phyloP scores from a whole-genome alignment of 2,888 invertebrate genomes.

The Pristionchus entomophagus region DNA sequence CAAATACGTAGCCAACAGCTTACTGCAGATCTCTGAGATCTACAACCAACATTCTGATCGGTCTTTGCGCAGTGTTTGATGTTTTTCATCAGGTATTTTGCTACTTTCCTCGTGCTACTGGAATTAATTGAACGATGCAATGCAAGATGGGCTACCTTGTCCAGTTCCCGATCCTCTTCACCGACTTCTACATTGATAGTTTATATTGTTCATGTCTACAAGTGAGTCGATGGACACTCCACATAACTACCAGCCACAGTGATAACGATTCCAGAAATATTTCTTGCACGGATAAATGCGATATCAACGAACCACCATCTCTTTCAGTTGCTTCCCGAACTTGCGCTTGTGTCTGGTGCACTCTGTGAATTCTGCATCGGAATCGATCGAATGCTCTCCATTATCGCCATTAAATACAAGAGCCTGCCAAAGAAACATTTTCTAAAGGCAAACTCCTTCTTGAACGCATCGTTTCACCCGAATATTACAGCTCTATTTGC shows the following conservation, averaged over 20 bases:
- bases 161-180: too few species aligned
- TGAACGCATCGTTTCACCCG: too few species aligned
- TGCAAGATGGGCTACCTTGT: neutral
- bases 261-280: neutral
- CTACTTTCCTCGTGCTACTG: too few species aligned
- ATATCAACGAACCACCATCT: too few species aligned
- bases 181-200: neutral
- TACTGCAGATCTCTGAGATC: neutral
- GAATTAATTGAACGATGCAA: too few species aligned
- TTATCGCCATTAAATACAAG: neutral
- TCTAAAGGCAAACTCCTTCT: neutral
- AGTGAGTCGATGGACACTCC: too few species aligned
- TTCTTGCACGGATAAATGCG: too few species aligned
- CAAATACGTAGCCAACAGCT: neutral
- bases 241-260: neutral
- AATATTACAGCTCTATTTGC: neutral
- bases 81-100: neutral
- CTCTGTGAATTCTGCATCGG: neutral
- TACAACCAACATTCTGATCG: neutral
- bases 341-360: neutral
- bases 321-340: neutral
- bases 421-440: neutral
- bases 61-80: neutral
- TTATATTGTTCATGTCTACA: neutral
- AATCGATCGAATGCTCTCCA: neutral